These are phyloP conservation scores for Sardina pilchardus DNA, from an alignment of 2,113 vertebrate species.

Conservation along the genomic window DNA sequence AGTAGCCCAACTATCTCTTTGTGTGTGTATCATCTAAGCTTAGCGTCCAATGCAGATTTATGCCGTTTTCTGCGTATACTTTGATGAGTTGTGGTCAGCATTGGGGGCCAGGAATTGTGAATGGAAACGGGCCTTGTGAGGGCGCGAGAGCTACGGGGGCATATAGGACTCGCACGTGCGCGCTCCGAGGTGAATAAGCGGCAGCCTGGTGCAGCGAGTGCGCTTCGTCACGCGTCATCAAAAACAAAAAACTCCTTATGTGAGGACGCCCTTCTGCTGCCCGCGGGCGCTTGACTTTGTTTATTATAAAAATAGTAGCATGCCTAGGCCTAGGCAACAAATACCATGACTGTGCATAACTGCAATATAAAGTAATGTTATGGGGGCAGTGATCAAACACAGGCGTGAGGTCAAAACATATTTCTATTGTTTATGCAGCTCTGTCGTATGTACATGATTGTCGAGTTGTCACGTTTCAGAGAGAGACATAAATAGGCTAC, in stretches of 20 bases:
- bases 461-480: not conserved
- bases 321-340: not conserved
- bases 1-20: not conserved
- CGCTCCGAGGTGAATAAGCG: not conserved
- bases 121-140: constrained; percentile 2
- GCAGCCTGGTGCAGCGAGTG: not conserved
- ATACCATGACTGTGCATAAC: not conserved
- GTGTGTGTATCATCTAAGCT: not conserved
- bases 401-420: not conserved
- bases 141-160: not conserved
- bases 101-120: not conserved
- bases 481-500: not conserved
- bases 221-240: constrained; percentile 17
- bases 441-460: not conserved
- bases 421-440: not conserved
- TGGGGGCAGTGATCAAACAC: not conserved
- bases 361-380: not conserved
- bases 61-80: not conserved
- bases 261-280: not conserved
- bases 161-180: constrained; percentile 7
- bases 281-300: not conserved
- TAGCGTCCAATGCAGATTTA: not conserved
- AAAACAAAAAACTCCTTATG: constrained; percentile 22
- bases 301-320: not conserved
- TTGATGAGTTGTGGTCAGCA: not conserved